Conservation (phyloP, 2,797 vertebrate genomes). For the Pterois miles region DNA sequence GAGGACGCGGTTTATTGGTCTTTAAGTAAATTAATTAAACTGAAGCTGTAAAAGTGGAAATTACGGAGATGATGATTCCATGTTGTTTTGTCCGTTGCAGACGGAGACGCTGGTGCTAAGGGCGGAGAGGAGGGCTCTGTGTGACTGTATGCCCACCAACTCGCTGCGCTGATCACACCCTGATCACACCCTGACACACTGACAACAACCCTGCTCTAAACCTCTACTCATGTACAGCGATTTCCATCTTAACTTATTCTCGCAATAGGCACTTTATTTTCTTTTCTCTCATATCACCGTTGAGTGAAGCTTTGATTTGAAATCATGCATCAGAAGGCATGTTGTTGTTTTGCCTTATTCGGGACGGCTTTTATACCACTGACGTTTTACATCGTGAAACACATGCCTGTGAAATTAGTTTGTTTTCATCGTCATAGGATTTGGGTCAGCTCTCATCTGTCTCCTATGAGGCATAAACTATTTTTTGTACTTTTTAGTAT, state of each 20-base stretch:
- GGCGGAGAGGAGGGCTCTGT: slow-evolving; percentile 90
- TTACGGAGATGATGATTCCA: background rate
- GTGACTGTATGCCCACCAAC: slow-evolving; percentile 89
- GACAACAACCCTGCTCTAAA: slow-evolving; percentile 24
- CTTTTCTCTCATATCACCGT: slow-evolving; percentile 22
- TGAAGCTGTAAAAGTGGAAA: background rate
- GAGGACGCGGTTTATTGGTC: background rate
- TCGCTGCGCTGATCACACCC: slow-evolving; percentile 81
- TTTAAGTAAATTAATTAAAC: background rate
- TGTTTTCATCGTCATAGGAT: slow-evolving; percentile 8
- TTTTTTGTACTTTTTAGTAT: slow-evolving; percentile 62
- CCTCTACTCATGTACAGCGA: slow-evolving; percentile 53
- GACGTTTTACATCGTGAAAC: slow-evolving; percentile 45
- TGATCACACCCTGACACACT: slow-evolving; percentile 1
- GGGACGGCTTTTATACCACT: slow-evolving; percentile 47
- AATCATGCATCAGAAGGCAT: slow-evolving; percentile 12
- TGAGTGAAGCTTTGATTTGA: slow-evolving; percentile 42
- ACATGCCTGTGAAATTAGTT: slow-evolving; percentile 11
- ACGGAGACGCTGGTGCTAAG: slow-evolving; percentile 92
- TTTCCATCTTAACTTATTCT: slow-evolving; percentile 39
- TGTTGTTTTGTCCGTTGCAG: slow-evolving; percentile 70
- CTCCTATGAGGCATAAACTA: slow-evolving; percentile 34
- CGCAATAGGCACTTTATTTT: slow-evolving; percentile 74
- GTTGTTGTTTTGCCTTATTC: slow-evolving; percentile 36
- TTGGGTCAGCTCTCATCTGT: slow-evolving; percentile 24